Evolutionary conservation across 2,888 invertebrate genomes (phyloP).

Genomic region (Argyresthia albistria): DNA sequence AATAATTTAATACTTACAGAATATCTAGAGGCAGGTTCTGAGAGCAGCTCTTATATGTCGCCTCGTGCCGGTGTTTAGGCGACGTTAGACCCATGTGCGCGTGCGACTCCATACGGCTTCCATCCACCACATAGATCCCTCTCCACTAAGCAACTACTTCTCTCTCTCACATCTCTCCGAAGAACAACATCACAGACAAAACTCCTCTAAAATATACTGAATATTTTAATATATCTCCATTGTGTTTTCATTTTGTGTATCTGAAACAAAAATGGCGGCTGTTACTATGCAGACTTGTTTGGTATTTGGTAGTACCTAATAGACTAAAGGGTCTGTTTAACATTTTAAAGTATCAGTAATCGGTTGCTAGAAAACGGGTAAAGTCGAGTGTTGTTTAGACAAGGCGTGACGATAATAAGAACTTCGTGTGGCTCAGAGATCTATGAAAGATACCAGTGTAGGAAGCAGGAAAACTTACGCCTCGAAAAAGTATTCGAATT

Average conservation of each 20-base stretch:
- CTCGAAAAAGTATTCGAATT: too few species aligned
- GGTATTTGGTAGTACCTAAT: too few species aligned
- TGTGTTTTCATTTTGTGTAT: background rate
- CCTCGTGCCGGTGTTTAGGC: conserved; percentile 46
- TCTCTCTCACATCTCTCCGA: conserved; percentile 10
- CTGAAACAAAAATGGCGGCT: background rate
- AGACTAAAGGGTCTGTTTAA: too few species aligned
- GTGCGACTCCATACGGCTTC: conserved; percentile 55
- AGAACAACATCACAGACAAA: conserved; percentile 22
- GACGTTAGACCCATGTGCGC: conserved; percentile 55
- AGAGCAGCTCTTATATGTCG: conserved; percentile 61
- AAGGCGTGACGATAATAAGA: too few species aligned
- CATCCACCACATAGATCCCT: conserved; percentile 26
- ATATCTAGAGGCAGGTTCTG: conserved; percentile 66
- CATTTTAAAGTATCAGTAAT: too few species aligned
- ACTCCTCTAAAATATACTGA: conserved; percentile 9
- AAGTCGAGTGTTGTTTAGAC: too few species aligned
- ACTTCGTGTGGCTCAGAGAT: too few species aligned
- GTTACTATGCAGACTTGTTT: too few species aligned
- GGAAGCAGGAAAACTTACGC: too few species aligned
- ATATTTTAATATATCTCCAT: conserved; percentile 1
- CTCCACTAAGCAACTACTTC: conserved; percentile 9
- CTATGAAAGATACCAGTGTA: too few species aligned
- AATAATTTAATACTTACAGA: conserved; percentile 43
- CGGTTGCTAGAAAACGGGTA: too few species aligned